Base-by-base conservation (phyloP, 2,797 vertebrate species). In the Hydrophis major region DNA sequence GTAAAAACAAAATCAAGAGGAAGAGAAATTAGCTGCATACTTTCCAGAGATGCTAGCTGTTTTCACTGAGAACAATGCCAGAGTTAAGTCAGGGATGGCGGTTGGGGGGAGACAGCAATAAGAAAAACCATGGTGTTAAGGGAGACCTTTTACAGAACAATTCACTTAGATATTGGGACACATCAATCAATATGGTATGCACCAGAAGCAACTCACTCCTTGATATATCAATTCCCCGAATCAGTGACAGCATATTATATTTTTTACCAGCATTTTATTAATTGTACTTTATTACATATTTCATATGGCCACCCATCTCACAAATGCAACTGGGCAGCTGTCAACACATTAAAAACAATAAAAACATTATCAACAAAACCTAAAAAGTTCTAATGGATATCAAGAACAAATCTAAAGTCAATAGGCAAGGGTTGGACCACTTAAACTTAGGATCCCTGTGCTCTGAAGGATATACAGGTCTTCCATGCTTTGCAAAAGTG, bases 1-100 rank as follows among this genome's bases (percentile, higher is more conserved):
- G 20, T 83, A 83, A 47, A 47, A 83, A 74, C 69, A 74, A 83
- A 83, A 83, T 83, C 20, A 83, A 94, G 89, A 97, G 96, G 89
- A 93, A 92, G 94, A 2, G 0, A 2, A 27, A 4, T 97, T 90
- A 96, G 92, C 13, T 32, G 86, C 90, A 89, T 86, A 78, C 25
- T 4, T 61, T 66, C 10, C 90, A 74, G 0, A 20, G 86, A 60
- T 63, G 88, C 14, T 6, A 12, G 78, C 63, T 11, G 63, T 94
- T 89, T 94, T 63, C 7, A 63, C 16, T 1, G 3, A 47, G 12
- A 69, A 12, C 61, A 5, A 13, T 91, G 8, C 25, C 27, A 14
- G 18, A 50, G 47, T 32, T 42, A 93, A 27, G n/a, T 22, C 94
- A 90, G 32, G 63, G 57, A 53, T 53, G 16, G 66, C 13, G 89